Conservation (phyloP, 2,888 invertebrate genomes). For the Drosophila diplacantha region DNA sequence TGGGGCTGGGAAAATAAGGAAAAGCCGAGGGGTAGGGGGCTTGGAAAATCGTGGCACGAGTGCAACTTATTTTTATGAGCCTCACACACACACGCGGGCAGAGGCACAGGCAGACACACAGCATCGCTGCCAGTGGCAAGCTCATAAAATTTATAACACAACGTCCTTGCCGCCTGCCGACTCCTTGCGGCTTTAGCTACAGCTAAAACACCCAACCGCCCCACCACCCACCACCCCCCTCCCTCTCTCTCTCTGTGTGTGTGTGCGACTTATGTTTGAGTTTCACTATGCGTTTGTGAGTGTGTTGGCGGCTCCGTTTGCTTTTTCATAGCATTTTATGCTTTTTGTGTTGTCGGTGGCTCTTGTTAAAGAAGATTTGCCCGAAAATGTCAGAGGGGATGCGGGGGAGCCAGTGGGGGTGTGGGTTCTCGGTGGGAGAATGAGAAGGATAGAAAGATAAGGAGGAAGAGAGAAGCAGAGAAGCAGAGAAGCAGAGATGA, state of each 20-base stretch:
- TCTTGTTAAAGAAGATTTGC: constrained; percentile 70
- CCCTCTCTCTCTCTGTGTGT: constrained; percentile 18
- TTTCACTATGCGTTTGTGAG: constrained; percentile 14
- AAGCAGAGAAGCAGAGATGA: constrained; percentile 26
- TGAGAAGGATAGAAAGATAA: background rate
- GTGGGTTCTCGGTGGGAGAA: background rate
- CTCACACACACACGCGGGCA: constrained; percentile 34
- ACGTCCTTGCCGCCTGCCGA: constrained; percentile 69
- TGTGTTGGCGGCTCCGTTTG: constrained; percentile 59
- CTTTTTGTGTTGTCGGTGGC: constrained; percentile 47
- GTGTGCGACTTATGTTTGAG: constrained; percentile 41
- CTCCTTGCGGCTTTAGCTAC: constrained; percentile 59
- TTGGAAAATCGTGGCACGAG: constrained; percentile 67
- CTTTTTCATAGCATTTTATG: constrained; percentile 72
- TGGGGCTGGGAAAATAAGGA: constrained; percentile 12
- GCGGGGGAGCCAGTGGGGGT: background rate
- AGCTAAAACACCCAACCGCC: constrained; percentile 28
- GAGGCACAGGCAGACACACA: constrained; percentile 25
- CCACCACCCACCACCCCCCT: background rate
- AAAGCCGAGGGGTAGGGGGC: constrained; percentile 19
- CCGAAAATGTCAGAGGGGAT: constrained; percentile 59
- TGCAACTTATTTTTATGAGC: constrained; percentile 73
- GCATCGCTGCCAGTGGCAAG: constrained; percentile 58
- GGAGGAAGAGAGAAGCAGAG: constrained; percentile 5
- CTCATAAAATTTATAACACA: constrained; percentile 74